phyloP scores from a whole-genome alignment of 53 echinoderm and acorn worm genomes.

The Zoroaster sp. region DNA sequence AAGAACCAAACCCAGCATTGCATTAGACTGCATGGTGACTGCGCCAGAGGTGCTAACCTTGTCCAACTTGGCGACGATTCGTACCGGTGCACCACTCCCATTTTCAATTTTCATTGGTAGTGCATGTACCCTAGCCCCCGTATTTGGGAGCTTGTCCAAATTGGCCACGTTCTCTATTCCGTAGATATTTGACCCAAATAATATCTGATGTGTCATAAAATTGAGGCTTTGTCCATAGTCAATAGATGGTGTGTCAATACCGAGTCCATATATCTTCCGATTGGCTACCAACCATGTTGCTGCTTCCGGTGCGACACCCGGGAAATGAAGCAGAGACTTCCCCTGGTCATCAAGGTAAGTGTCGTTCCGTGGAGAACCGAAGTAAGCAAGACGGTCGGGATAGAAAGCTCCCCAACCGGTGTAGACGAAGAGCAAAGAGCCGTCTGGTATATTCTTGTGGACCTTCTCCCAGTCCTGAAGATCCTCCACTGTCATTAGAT shows the following conservation, averaged over 20 bases:
- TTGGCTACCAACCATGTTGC: slow-evolving; percentile 47
- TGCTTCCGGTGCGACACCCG: slow-evolving; percentile 37
- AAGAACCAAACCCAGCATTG: too few species aligned
- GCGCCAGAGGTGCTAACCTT: too few species aligned
- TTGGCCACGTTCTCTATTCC: slow-evolving; percentile 51
- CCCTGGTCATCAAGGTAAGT: slow-evolving; percentile 19
- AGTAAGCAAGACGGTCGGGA: slow-evolving; percentile 39
- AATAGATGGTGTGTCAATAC: slow-evolving; percentile 44
- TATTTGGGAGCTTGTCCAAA: slow-evolving; percentile 28
- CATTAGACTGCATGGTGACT: too few species aligned
- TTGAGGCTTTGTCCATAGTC: slow-evolving; percentile 24
- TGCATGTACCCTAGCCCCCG: slow-evolving; percentile 34
- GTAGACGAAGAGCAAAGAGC: slow-evolving; percentile 28
- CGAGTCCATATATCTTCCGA: slow-evolving; percentile 32
- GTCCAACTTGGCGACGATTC: slow-evolving; percentile 36
- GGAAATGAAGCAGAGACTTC: slow-evolving; percentile 30
- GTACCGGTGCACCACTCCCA: slow-evolving; percentile 47
- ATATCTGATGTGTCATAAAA: slow-evolving; percentile 4
- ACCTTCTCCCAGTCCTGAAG: slow-evolving; percentile 26
- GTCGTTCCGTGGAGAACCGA: slow-evolving; percentile 30
- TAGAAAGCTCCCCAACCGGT: slow-evolving; percentile 51
- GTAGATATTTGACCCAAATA: slow-evolving; percentile 4
- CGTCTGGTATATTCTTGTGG: slow-evolving; percentile 41
- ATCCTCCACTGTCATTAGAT: slow-evolving; percentile 9
- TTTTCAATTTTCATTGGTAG: slow-evolving; percentile 40